Percentiles rank a stretch among this genome's conserved stretches.
Evolutionary conservation across 2,113 vertebrate genomes (phyloP).

Genomic region (Panthera leo): DNA sequence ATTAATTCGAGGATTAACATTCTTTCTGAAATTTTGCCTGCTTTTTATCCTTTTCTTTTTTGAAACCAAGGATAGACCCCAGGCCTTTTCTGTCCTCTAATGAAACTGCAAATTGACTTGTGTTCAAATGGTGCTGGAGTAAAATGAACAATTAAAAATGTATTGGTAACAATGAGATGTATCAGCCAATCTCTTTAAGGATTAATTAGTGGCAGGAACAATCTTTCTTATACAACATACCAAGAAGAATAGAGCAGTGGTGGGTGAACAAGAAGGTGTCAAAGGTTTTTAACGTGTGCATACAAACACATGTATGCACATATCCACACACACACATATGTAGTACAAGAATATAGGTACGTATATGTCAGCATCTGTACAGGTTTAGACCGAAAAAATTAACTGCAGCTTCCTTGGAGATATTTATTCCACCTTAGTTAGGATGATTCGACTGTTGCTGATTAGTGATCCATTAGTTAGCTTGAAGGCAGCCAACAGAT

Average conservation of each 20-base stretch:
- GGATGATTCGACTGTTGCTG: slow-evolving; percentile 41
- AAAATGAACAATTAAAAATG: slow-evolving; percentile 90
- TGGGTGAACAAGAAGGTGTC: neutral
- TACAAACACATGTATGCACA: neutral
- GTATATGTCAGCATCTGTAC: neutral
- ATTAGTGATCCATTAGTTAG: slow-evolving; percentile 67
- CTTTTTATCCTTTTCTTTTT: slow-evolving; percentile 76
- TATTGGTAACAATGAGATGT: slow-evolving; percentile 85
- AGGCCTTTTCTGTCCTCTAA: slow-evolving; percentile 87
- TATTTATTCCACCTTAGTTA: slow-evolving; percentile 51
- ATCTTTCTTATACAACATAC: slow-evolving; percentile 78
- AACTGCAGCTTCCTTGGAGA: neutral
- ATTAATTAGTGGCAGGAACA: slow-evolving; percentile 85
- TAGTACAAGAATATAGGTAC: neutral
- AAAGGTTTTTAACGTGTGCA: neutral
- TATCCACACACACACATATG: neutral
- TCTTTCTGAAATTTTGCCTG: slow-evolving; percentile 84
- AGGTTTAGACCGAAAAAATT: neutral
- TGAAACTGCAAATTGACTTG: slow-evolving; percentile 90
- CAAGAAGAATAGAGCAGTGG: slow-evolving; percentile 25
- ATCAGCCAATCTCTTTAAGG: slow-evolving; percentile 85
- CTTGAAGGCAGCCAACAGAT: slow-evolving; percentile 71
- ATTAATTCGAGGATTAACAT: slow-evolving; percentile 89
- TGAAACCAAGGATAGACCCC: slow-evolving; percentile 81
- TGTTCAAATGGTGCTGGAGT: slow-evolving; percentile 88